Base-by-base conservation (phyloP, 1,140 invertebrate genomes). In the Bombyx mandarina region DNA sequence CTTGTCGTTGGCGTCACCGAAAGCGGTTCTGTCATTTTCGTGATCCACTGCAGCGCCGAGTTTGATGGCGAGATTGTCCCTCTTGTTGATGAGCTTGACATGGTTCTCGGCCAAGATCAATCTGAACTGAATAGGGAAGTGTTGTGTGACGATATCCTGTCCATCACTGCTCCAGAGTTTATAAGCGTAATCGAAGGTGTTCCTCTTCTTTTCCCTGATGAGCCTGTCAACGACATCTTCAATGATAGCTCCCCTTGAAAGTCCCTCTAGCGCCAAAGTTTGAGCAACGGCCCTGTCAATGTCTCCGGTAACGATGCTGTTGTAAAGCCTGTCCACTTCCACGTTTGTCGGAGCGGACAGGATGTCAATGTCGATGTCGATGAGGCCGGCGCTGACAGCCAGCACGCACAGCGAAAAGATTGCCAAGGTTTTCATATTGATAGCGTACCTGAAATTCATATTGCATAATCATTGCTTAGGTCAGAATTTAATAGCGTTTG, bases 111-210 rank as follows among this genome's bases (percentile, higher is more conserved):
- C 43, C 3, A 54, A 46, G 12, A 54, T 45, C n/a, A 54, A 10
- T 18, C 53, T 35, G 53, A 54, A 54, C 26, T 54, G 43, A 22
- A 54, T 45, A 8, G 53, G 53, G 43, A 54, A 54, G 43, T 9
- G 43, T 2, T 54, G 3, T 45, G 22, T 18, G 43, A 54, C 43
- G 18, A 22, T 45, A 18, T 45, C 53, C 3, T 22, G 3, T 6
- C 22, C 3, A 4, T 45, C 44, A 4, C 8, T 5, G 42, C 4
- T 53, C 43, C 12, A 54, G n/a, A 54, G 12, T 1, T 45, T n/a
- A 44, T 54, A 46, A 2, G 43, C 43, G 53, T 54, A 54, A 7
- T 45, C 43, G 42, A 54, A 22, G 12, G 26, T 3, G 53, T 54
- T 54, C 18, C 53, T 43, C 10, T 54, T 43, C n/a, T 12, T 45